Percentiles rank a stretch among this genome's conserved stretches.
phyloP scores from a whole-genome alignment of 2,113 vertebrate species.

The Phodopus roborovskii region DNA sequence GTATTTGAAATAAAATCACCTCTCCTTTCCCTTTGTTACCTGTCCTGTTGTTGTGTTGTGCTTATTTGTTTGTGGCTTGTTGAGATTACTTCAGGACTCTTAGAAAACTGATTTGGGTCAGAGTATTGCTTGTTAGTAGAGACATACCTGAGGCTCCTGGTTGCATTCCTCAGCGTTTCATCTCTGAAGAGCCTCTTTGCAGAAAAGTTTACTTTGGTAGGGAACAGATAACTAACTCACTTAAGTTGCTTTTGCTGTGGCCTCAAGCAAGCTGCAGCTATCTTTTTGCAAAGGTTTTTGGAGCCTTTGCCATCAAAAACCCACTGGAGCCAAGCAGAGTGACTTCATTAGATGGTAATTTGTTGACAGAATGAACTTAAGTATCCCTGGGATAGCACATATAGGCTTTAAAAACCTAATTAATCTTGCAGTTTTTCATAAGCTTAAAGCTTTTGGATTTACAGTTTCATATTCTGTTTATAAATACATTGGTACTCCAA shows the following conservation, averaged over 20 bases:
- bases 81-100: slow-evolving; percentile 22
- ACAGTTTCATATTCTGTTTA: slow-evolving; percentile 32
- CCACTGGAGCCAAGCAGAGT: slow-evolving; percentile 72
- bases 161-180: not conserved
- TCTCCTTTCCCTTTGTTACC: not conserved
- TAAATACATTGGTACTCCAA: slow-evolving; percentile 44
- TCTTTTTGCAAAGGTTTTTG: not conserved
- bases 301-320: not conserved
- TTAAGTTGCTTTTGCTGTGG: not conserved
- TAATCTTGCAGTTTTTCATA: not conserved
- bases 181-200: not conserved
- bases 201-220: not conserved
- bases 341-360: slow-evolving; percentile 79
- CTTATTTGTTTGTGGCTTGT: not conserved
- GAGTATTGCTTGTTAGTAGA: not conserved
- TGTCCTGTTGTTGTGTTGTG: not conserved
- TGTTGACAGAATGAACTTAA: slow-evolving; percentile 79
- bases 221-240: not conserved
- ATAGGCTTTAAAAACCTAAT: slow-evolving; percentile 56
- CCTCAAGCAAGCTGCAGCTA: slow-evolving; percentile 25
- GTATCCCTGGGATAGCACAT: slow-evolving; percentile 70
- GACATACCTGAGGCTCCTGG: not conserved
- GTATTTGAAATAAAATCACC: not conserved
- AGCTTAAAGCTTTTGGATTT: slow-evolving; percentile 44
- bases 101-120: not conserved